A percentile compares a stretch with the other conserved stretches of the same genome.
Conservation (phyloP, 1,140 invertebrate genomes). For the Ptiloglossa arizonensis region DNA sequence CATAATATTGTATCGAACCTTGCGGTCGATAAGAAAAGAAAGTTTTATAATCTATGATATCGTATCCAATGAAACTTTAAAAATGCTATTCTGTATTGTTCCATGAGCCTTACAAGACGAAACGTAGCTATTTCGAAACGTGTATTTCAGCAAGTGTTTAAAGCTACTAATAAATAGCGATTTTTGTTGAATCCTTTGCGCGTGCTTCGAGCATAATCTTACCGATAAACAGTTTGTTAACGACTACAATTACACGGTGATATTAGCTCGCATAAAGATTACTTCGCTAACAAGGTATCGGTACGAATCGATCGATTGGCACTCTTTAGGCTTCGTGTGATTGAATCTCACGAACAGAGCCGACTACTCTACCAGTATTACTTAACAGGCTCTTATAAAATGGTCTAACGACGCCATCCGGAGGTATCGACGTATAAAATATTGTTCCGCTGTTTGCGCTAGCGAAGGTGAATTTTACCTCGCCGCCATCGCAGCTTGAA, state of each 20-base stretch:
- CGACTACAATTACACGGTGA: not conserved
- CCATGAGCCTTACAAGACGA: too few species aligned
- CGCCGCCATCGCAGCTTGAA: not conserved
- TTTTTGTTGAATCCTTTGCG: too few species aligned
- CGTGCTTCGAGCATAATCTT: too few species aligned
- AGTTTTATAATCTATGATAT: too few species aligned
- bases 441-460: not conserved
- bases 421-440: not conserved
- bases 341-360: constrained; percentile 21
- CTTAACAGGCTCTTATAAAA: constrained; percentile 8
- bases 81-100: too few species aligned
- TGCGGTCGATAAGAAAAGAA: too few species aligned
- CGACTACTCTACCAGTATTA: not conserved
- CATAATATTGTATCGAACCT: too few species aligned
- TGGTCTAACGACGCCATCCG: not conserved
- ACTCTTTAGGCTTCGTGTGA: not conserved
- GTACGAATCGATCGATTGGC: constrained; percentile 6
- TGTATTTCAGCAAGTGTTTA: too few species aligned
- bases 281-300: not conserved
- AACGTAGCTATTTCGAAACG: too few species aligned
- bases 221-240: too few species aligned
- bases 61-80: too few species aligned
- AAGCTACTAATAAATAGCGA: too few species aligned
- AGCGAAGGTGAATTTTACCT: not conserved
- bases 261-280: not conserved